Conservation (phyloP, 2,113 vertebrate species). For the Neomonachus schauinslandi region DNA sequence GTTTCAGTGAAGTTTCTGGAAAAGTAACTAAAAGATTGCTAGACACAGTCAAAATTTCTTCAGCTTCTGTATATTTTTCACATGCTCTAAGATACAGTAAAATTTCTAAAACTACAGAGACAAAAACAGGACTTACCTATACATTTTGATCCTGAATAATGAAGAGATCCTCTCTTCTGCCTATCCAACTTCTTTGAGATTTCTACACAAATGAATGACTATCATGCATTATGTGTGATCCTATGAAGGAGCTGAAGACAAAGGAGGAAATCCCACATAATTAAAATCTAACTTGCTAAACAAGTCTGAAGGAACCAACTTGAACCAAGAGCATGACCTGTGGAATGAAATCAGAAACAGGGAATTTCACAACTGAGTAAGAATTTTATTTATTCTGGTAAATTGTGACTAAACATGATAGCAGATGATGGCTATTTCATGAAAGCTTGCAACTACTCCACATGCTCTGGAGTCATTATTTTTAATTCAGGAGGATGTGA, state of each 20-base stretch:
- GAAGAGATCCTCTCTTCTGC: conserved; percentile 30
- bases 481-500: background rate
- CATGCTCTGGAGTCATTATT: background rate
- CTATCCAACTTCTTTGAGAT: conserved; percentile 55
- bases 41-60: background rate
- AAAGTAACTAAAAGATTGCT: background rate
- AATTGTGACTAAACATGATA: background rate
- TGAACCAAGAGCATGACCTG: conserved; percentile 64
- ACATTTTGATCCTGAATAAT: conserved; percentile 69
- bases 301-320: conserved; percentile 73
- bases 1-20: background rate
- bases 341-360: background rate
- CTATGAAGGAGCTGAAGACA: conserved; percentile 45
- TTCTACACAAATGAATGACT: conserved; percentile 55
- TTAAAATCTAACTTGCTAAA: conserved; percentile 79
- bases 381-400: conserved; percentile 46
- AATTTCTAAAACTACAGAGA: background rate
- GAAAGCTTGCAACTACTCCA: background rate
- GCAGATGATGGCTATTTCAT: background rate
- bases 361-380: conserved; percentile 30
- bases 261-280: conserved; percentile 76
- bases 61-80: conserved; percentile 32
- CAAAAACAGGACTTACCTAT: conserved; percentile 70
- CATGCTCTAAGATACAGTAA: background rate
- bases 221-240: conserved; percentile 12